Conservation (phyloP, 2,113 vertebrate species). For the Caracal caracal region DNA sequence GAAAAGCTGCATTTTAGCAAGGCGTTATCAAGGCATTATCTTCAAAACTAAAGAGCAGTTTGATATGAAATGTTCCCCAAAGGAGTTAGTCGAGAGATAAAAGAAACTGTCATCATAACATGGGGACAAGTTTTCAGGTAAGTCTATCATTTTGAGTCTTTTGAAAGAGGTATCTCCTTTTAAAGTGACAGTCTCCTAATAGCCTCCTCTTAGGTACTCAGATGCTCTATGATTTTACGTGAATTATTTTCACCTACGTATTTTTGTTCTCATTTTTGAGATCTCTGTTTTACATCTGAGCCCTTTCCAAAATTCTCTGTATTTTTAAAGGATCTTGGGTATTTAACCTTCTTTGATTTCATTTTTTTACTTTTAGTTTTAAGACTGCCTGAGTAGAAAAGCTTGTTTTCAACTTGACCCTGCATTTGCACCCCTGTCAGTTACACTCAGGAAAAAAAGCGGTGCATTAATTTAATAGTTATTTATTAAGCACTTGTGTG, state of each 20-base stretch:
- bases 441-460: neutral
- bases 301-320: neutral
- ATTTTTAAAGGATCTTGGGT: neutral
- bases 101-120: neutral
- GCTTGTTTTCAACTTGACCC: neutral
- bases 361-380: slow-evolving; percentile 39
- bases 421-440: neutral
- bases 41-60: neutral
- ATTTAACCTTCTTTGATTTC: slow-evolving; percentile 16
- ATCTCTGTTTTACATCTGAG: neutral
- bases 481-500: neutral
- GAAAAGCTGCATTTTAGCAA: neutral
- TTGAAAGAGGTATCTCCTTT: neutral
- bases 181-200: neutral
- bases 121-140: neutral
- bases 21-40: neutral
- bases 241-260: neutral
- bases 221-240: neutral
- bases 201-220: neutral
- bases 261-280: slow-evolving; percentile 11
- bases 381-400: neutral
- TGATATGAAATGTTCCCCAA: neutral
- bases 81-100: neutral
- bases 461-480: neutral
- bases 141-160: neutral